Conservation (phyloP, 2,888 invertebrate genomes). For the Polydrusus pterygomalis region DNA sequence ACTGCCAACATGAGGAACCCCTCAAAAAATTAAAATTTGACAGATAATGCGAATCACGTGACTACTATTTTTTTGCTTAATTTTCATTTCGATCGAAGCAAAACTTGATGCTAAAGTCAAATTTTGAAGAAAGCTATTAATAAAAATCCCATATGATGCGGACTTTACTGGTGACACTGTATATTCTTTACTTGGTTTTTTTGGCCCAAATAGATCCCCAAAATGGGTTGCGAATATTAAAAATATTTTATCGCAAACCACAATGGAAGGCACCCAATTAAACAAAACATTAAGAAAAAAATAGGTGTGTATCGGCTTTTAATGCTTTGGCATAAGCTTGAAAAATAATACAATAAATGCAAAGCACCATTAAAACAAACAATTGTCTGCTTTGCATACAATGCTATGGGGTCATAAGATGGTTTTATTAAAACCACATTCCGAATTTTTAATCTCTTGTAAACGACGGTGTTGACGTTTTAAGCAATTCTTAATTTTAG, state of each 20-base stretch:
- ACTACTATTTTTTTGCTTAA: no score
- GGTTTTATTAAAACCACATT: constrained; percentile 27
- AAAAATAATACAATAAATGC: constrained; percentile 33
- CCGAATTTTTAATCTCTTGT: constrained; percentile 1
- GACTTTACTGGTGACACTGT: no score
- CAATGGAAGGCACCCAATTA: neutral
- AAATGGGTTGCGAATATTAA: neutral
- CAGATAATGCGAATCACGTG: no score
- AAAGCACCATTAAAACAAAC: constrained; percentile 33
- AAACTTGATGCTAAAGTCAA: no score
- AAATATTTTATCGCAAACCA: neutral
- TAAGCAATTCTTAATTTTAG: neutral
- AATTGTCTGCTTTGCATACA: constrained; percentile 29
- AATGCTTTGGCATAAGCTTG: constrained; percentile 1
- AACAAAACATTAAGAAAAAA: neutral
- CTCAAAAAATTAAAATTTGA: no score
- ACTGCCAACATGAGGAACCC: no score
- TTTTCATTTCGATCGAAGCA: no score
- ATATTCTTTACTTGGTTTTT: no score
- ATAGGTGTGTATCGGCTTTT: constrained; percentile 21
- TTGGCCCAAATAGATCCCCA: neutral
- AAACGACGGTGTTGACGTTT: constrained; percentile 1
- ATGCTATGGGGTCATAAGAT: constrained; percentile 29
- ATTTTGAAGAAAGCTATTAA: no score
- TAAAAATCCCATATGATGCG: no score